phyloP scores from a whole-genome alignment of 2,113 vertebrate species.

The Erythrocercus mccallii region DNA sequence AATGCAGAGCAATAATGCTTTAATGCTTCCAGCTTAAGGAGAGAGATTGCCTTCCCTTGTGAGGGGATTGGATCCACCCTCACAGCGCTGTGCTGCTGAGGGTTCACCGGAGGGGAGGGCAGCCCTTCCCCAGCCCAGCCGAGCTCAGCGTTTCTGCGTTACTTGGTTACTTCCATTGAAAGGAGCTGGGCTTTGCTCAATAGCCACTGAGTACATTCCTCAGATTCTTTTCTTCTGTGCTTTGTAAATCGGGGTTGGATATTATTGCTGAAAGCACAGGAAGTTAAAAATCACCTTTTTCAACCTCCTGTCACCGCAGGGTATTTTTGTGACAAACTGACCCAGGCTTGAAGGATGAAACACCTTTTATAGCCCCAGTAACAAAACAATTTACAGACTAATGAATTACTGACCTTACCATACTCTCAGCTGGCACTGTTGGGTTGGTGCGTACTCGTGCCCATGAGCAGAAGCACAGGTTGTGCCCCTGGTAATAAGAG shows the following conservation, averaged over 20 bases:
- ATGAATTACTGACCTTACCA: not conserved
- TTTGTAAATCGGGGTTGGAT: not conserved
- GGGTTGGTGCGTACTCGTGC: not conserved
- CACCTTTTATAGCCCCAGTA: not conserved
- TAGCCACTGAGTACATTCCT: not conserved
- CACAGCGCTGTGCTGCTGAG: too few species aligned
- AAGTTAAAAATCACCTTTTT: slow-evolving; percentile 43
- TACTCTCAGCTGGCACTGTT: not conserved
- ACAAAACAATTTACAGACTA: not conserved
- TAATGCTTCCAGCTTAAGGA: not conserved
- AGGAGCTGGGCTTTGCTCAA: not conserved
- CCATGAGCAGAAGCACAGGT: not conserved
- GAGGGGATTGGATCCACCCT: not conserved
- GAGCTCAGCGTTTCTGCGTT: not conserved
- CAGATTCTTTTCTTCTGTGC: slow-evolving; percentile 7
- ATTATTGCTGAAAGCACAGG: not conserved
- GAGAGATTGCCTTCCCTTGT: not conserved
- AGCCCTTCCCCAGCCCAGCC: not conserved
- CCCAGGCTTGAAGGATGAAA: not conserved
- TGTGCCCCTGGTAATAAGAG: not conserved
- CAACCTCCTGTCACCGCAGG: slow-evolving; percentile 13
- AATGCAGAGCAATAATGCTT: not conserved
- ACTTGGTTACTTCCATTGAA: not conserved
- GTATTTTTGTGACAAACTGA: not conserved
- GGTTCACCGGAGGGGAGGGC: not conserved